A percentile compares a stretch with the other conserved stretches of the same genome.
These are phyloP conservation scores for Polylopha cassiicola DNA, from an alignment of 2,888 invertebrate genomes.

Conservation along the genomic window DNA sequence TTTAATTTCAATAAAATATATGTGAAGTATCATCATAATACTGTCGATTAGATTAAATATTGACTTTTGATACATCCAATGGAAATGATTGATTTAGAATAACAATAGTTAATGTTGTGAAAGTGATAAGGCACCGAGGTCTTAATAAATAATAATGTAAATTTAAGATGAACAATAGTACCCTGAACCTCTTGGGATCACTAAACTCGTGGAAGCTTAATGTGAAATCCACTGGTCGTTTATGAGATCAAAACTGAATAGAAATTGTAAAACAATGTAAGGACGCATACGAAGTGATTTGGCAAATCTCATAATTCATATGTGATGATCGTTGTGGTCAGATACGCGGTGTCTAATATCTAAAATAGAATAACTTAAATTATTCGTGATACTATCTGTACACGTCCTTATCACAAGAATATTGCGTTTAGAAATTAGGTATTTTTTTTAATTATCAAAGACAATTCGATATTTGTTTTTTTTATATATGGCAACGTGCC, in stretches of 20 bases:
- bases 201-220: conserved; percentile 35
- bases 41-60: conserved; percentile 9
- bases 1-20: conserved; percentile 15
- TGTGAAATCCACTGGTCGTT: conserved; percentile 62
- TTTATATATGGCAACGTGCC: conserved; percentile 23
- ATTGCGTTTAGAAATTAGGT: conserved; percentile 13
- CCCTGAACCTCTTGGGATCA: conserved; percentile 26
- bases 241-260: conserved; percentile 71
- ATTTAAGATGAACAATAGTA: conserved; percentile 33
- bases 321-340: conserved; percentile 15
- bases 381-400: no score
- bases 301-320: conserved; percentile 6
- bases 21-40: conserved; percentile 15
- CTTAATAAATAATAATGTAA: conserved; percentile 32
- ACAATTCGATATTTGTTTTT: conserved; percentile 15
- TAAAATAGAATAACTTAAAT: no score
- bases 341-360: no score
- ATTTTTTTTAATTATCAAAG: conserved; percentile 16
- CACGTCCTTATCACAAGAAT: conserved; percentile 16
- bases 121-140: conserved; percentile 61
- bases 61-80: conserved; percentile 11
- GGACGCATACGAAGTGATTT: conserved; percentile 4
- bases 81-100: conserved; percentile 15
- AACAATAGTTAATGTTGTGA: conserved; percentile 30
- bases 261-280: conserved; percentile 16